A percentile compares a stretch with the other conserved stretches of the same genome.
Evolutionary conservation across 2,797 vertebrate species (phyloP).

Genomic region (Helostoma temminkii): DNA sequence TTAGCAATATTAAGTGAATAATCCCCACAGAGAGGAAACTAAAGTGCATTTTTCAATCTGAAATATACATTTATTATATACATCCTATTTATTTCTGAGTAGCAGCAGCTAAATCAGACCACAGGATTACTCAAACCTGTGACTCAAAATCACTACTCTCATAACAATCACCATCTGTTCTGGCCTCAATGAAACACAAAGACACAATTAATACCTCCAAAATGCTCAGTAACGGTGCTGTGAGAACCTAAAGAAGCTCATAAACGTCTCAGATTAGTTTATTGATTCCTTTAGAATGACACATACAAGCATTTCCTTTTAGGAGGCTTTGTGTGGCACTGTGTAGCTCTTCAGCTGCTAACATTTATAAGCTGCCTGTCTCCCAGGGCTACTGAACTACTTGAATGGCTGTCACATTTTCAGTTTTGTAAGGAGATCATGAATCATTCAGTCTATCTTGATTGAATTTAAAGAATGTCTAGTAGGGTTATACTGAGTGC

Average conservation of each 20-base stretch:
- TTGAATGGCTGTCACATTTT: slow-evolving; percentile 52
- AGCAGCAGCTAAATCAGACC: slow-evolving; percentile 4
- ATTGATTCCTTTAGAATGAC: slow-evolving; percentile 68
- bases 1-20: too few relatives aligned
- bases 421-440: slow-evolving; percentile 62
- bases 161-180: slow-evolving; percentile 27
- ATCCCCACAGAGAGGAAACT: too few relatives aligned
- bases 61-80: too few relatives aligned
- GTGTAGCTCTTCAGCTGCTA: slow-evolving; percentile 1
- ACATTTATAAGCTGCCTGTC: slow-evolving; percentile 18
- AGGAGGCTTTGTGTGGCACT: slow-evolving; percentile 7
- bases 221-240: slow-evolving; percentile 50
- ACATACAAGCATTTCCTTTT: slow-evolving; percentile 26
- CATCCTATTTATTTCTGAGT: too few relatives aligned
- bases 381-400: slow-evolving; percentile 16
- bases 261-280: slow-evolving; percentile 75
- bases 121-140: slow-evolving; percentile 10
- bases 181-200: slow-evolving; percentile 58
- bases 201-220: slow-evolving; percentile 67
- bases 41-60: too few relatives aligned
- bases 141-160: slow-evolving; percentile 17
- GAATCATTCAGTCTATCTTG: slow-evolving; percentile 64
- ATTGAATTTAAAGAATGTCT: slow-evolving; percentile 66
- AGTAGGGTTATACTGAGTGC: slow-evolving; percentile 49
- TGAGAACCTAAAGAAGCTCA: slow-evolving; percentile 57